A percentile compares a stretch with the other conserved stretches of the same genome.
Evolutionary conservation across 2,113 vertebrate genomes (phyloP).

Genomic region (Nansenia antarctica): DNA sequence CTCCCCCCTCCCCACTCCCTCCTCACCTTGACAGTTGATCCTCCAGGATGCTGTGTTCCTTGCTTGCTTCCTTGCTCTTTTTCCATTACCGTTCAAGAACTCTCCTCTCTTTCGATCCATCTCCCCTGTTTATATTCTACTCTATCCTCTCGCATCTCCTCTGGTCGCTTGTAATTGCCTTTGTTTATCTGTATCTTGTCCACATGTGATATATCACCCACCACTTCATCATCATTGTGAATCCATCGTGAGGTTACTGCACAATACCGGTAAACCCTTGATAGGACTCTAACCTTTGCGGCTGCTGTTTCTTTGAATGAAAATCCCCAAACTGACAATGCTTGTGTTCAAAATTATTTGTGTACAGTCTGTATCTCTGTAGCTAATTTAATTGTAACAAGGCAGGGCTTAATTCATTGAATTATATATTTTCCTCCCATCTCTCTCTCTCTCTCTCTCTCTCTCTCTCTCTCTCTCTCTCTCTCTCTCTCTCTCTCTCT

Average conservation of each 20-base stretch:
- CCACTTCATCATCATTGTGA: not conserved
- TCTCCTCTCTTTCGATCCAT: not conserved
- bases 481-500: constrained; percentile 20
- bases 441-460: constrained; percentile 31
- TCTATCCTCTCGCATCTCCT: not conserved
- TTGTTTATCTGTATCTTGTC: not conserved
- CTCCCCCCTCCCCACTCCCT: too few species aligned
- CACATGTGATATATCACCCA: not conserved
- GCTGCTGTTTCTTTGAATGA: not conserved
- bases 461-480: constrained; percentile 41
- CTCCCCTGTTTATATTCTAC: not conserved
- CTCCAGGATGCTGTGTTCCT: not conserved
- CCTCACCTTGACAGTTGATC: constrained; percentile 3
- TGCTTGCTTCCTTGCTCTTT: not conserved
- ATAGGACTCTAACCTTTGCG: too few species aligned
- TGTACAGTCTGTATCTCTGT: not conserved
- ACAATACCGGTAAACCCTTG: too few species aligned
- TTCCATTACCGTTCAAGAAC: too few species aligned
- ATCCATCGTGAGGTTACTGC: not conserved
- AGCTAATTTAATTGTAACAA: not conserved
- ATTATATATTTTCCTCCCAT: too few species aligned
- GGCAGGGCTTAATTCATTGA: not conserved
- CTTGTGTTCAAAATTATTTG: not conserved
- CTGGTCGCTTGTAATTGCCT: not conserved
- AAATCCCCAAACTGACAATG: not conserved